phyloP scores from a whole-genome alignment of 1,140 invertebrate species.

The Lasioglossum albipes region DNA sequence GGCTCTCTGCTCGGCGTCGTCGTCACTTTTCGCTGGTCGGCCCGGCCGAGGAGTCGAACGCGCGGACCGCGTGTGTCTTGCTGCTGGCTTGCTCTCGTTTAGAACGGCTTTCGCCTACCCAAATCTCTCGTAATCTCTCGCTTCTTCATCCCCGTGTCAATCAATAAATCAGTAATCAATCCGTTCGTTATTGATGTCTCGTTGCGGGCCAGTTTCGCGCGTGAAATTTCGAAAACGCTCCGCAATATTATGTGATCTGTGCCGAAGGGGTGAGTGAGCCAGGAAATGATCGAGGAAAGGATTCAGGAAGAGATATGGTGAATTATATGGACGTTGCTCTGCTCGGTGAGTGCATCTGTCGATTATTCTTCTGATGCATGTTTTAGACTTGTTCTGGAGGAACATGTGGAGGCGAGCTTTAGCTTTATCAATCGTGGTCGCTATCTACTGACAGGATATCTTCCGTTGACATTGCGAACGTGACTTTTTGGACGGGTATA shows the following conservation, averaged over 20 bases:
- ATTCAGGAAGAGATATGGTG: neutral
- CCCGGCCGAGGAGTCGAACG: neutral
- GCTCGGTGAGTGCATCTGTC: neutral
- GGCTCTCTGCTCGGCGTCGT: neutral
- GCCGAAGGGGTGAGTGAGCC: neutral
- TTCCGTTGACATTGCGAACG: too few species aligned
- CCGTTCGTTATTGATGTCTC: neutral
- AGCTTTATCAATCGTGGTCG: too few species aligned
- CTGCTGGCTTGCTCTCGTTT: too few species aligned
- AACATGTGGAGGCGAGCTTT: neutral
- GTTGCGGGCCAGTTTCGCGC: neutral
- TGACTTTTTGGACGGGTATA: too few species aligned
- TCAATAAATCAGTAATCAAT: too few species aligned
- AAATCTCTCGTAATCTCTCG: too few species aligned
- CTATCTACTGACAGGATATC: neutral
- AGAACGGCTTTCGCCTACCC: too few species aligned
- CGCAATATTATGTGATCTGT: neutral
- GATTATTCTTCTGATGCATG: neutral
- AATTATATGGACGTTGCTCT: neutral
- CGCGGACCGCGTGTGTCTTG: neutral
- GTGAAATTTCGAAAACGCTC: neutral
- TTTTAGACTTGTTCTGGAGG: neutral
- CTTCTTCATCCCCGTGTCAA: too few species aligned
- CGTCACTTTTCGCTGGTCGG: neutral
- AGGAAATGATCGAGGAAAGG: neutral